phyloP scores from a whole-genome alignment of 2,797 vertebrate genomes.

The Onychomys arenicola region DNA sequence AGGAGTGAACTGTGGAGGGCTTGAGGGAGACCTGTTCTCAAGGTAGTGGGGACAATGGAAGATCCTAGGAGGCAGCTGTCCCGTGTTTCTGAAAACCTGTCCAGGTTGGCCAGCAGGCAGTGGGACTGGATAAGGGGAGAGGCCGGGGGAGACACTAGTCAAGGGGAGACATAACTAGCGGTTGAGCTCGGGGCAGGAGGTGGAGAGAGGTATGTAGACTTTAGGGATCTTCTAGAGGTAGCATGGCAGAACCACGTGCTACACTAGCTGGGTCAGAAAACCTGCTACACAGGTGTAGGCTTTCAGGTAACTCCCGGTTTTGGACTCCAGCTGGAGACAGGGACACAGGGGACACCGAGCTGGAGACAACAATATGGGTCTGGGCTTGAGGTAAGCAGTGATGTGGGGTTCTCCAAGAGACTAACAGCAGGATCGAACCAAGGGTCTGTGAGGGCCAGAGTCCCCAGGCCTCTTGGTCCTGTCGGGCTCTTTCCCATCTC shows the following conservation, averaged over 20 bases:
- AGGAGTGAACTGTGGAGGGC: not conserved
- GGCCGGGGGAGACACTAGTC: not conserved
- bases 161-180: not conserved
- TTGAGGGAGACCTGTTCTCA: not conserved
- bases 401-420: not conserved
- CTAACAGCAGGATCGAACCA: not conserved
- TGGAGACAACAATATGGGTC: not conserved
- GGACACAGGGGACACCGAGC: not conserved
- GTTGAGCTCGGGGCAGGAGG: not conserved
- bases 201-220: not conserved
- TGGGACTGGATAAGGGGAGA: not conserved
- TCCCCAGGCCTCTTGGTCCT: not conserved
- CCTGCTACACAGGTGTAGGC: not conserved
- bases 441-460: not conserved
- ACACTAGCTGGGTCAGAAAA: not conserved
- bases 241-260: not conserved
- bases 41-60: not conserved
- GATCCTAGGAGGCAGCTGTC: not conserved
- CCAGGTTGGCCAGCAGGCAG: not conserved
- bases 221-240: not conserved
- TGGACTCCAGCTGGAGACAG: constrained; percentile 12
- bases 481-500: not conserved
- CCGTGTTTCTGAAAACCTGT: constrained; percentile 6
- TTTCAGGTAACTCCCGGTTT: constrained; percentile 5
- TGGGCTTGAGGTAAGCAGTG: not conserved